These are phyloP conservation scores for Imbricaverruca yamaguchii DNA, from an alignment of 2,888 invertebrate genomes.

Conservation along the genomic window DNA sequence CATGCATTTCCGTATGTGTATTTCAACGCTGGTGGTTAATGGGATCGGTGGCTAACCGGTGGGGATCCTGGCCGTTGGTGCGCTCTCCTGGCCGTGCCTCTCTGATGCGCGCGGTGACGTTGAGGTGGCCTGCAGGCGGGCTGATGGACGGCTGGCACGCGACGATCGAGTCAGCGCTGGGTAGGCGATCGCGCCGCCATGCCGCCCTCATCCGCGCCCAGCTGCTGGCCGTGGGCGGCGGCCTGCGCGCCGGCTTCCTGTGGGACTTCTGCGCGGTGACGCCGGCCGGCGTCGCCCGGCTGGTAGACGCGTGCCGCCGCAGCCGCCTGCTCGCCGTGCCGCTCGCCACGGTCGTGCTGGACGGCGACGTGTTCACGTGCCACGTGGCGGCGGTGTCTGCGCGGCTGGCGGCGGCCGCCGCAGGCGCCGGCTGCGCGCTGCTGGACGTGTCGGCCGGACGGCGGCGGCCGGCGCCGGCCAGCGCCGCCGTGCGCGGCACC, in stretches of 20 bases:
- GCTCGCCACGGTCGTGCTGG: slow-evolving; percentile 33
- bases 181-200: neutral
- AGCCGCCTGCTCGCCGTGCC: slow-evolving; percentile 30
- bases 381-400: neutral
- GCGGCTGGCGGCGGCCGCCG: neutral
- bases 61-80: too few relatives aligned
- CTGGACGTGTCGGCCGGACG: neutral
- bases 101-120: neutral
- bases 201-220: slow-evolving; percentile 23
- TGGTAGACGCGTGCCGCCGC: slow-evolving; percentile 26
- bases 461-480: neutral
- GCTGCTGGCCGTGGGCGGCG: slow-evolving; percentile 35
- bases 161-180: neutral
- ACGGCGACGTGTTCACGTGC: slow-evolving; percentile 33
- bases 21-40: too few relatives aligned
- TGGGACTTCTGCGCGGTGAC: slow-evolving; percentile 36
- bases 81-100: too few relatives aligned
- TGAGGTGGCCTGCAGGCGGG: neutral
- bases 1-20: too few relatives aligned
- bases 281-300: slow-evolving; percentile 27
- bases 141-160: neutral
- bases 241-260: slow-evolving; percentile 37
- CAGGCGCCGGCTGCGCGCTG: neutral
- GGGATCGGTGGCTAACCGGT: too few relatives aligned
- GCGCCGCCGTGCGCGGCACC: neutral